A percentile compares a stretch with the other conserved stretches of the same genome.
phyloP scores from a whole-genome alignment of 2,888 invertebrate species.

The Bhutanitis thaidina region DNA sequence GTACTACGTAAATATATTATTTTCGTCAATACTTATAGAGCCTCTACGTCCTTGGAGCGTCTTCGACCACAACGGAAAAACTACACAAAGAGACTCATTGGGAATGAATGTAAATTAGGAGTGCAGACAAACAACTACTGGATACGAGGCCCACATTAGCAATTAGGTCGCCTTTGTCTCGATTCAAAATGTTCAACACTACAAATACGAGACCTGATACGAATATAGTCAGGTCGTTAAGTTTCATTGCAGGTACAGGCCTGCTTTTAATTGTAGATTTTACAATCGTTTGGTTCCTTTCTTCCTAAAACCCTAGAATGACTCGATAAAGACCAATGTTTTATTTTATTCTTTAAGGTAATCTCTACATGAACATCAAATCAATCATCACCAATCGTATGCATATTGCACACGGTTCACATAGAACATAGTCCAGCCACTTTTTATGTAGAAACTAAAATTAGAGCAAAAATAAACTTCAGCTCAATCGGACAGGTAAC shows the following conservation, averaged over 20 bases:
- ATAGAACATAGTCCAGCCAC: no score
- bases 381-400: no score
- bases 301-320: no score
- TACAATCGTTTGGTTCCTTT: no score
- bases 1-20: constrained; percentile 10
- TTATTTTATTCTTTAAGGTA: no score
- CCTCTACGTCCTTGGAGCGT: constrained; percentile 56
- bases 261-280: no score
- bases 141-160: constrained; percentile 59
- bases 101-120: constrained; percentile 70
- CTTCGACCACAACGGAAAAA: constrained; percentile 64
- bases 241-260: constrained; percentile 33
- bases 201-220: constrained; percentile 36
- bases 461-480: no score
- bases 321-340: no score
- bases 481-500: no score
- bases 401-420: no score
- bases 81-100: constrained; percentile 56
- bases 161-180: constrained; percentile 68
- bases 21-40: constrained; percentile 62
- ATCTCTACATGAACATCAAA: no score
- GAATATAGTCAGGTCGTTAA: constrained; percentile 36
- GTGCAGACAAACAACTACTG: constrained; percentile 51
- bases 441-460: no score
- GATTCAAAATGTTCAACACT: constrained; percentile 39